phyloP scores from a whole-genome alignment of 2,797 vertebrate genomes.

The Chaunax sp. region DNA sequence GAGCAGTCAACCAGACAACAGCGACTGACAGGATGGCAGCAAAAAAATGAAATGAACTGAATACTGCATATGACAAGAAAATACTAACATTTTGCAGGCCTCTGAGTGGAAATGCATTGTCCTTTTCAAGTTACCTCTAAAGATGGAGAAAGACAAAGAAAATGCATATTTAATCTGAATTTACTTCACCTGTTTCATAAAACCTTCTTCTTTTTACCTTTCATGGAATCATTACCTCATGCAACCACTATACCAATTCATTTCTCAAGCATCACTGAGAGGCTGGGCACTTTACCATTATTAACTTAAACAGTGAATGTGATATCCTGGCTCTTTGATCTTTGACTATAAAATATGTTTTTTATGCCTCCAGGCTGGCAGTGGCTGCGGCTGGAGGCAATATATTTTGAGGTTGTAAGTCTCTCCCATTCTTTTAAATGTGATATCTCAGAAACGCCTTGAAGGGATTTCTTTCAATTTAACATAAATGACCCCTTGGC shows the following conservation, averaged over 20 bases:
- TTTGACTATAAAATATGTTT: slow-evolving; percentile 1
- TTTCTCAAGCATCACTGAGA: slow-evolving; percentile 7
- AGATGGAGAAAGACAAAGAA: too few species aligned
- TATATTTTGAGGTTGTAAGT: not conserved
- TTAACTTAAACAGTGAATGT: slow-evolving; percentile 14
- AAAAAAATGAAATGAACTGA: not conserved
- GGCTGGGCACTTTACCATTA: not conserved
- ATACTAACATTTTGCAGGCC: not conserved
- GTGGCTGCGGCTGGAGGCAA: not conserved
- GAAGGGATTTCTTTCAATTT: not conserved
- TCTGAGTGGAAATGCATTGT: not conserved
- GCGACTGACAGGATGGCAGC: slow-evolving; percentile 13
- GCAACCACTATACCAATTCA: not conserved
- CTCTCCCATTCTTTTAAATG: not conserved
- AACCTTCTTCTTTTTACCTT: not conserved
- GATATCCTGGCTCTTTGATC: slow-evolving; percentile 2
- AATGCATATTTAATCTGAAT: too few species aligned
- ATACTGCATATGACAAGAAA: too few species aligned
- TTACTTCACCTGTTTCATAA: too few species aligned
- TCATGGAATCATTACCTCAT: not conserved
- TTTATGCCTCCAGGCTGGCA: slow-evolving; percentile 1
- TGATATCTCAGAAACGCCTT: not conserved
- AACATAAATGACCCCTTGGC: not conserved
- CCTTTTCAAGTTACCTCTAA: not conserved
- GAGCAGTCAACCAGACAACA: slow-evolving; percentile 6